Percentiles rank a stretch among this genome's conserved stretches.
Evolutionary conservation across 2,888 invertebrate species (phyloP).

Genomic region (Ophonus ardosiacus): DNA sequence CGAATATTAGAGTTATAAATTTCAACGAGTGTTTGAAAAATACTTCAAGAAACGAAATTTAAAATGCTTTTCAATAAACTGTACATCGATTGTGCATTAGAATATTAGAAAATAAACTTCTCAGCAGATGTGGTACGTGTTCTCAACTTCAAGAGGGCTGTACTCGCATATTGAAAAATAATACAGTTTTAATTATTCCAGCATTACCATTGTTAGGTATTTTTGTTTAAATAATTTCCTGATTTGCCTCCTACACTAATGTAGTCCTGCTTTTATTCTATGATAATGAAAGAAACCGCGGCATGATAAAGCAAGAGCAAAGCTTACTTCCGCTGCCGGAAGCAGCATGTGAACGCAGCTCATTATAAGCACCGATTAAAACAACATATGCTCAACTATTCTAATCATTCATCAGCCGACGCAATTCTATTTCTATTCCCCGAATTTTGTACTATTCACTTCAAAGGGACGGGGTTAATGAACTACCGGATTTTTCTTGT

Average conservation of each 20-base stretch:
- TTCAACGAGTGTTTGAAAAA: no score
- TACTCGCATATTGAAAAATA: no score
- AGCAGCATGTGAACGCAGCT: slow-evolving; percentile 59
- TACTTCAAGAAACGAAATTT: no score
- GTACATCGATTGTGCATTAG: no score
- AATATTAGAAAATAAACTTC: no score
- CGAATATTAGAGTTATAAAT: no score
- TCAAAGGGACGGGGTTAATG: not conserved
- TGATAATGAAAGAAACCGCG: slow-evolving; percentile 54
- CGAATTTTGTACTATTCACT: not conserved
- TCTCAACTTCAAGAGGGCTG: no score
- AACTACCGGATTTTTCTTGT: slow-evolving; percentile 19
- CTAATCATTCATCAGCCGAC: slow-evolving; percentile 48
- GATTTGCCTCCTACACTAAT: slow-evolving; percentile 16
- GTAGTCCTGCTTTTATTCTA: slow-evolving; percentile 6
- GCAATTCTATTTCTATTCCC: not conserved
- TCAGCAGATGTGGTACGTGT: no score
- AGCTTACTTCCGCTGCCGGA: slow-evolving; percentile 56
- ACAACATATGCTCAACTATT: slow-evolving; percentile 52
- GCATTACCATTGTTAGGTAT: not conserved
- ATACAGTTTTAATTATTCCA: not conserved
- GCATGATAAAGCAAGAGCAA: slow-evolving; percentile 38
- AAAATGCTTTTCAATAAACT: no score
- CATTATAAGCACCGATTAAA: slow-evolving; percentile 50
- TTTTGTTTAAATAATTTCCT: not conserved